Conservation (phyloP, 64 coral and sea anemone genomes). For the Trachythela sp. region DNA sequence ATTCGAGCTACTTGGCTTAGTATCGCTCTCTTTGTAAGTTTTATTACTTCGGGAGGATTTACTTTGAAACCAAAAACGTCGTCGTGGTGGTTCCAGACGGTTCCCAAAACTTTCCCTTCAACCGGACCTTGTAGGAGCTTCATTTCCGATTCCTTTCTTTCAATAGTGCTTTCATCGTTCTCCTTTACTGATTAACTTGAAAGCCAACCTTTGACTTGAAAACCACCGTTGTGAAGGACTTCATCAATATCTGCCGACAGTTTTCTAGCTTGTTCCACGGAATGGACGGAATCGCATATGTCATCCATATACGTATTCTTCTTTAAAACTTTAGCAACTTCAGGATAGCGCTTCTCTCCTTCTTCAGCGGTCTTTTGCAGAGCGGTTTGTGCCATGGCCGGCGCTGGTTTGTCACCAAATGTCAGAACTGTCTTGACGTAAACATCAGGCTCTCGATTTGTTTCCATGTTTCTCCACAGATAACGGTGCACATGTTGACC, state of each 20-base stretch:
- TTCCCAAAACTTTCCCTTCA: slow-evolving; percentile 49
- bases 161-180: background rate
- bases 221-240: slow-evolving; percentile 36
- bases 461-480: slow-evolving; percentile 21
- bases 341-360: background rate
- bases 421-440: slow-evolving; percentile 3
- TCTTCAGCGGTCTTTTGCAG: background rate
- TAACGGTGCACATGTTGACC: slow-evolving; percentile 5
- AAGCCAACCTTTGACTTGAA: slow-evolving; percentile 36
- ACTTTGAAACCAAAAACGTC: too few species aligned
- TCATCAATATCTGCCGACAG: slow-evolving; percentile 39
- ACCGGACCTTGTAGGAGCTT: slow-evolving; percentile 34
- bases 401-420: background rate
- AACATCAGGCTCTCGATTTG: background rate
- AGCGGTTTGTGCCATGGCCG: slow-evolving; percentile 9
- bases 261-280: slow-evolving; percentile 31
- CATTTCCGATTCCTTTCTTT: background rate
- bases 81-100: background rate
- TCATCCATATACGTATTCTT: slow-evolving; percentile 1
- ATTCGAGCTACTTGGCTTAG: too few species aligned
- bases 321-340: background rate
- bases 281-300: slow-evolving; percentile 15
- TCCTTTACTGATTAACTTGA: slow-evolving; percentile 21
- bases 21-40: too few species aligned
- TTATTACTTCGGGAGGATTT: too few species aligned